Base-by-base conservation (phyloP, 1,140 invertebrate species). In the Apis cerana region DNA sequence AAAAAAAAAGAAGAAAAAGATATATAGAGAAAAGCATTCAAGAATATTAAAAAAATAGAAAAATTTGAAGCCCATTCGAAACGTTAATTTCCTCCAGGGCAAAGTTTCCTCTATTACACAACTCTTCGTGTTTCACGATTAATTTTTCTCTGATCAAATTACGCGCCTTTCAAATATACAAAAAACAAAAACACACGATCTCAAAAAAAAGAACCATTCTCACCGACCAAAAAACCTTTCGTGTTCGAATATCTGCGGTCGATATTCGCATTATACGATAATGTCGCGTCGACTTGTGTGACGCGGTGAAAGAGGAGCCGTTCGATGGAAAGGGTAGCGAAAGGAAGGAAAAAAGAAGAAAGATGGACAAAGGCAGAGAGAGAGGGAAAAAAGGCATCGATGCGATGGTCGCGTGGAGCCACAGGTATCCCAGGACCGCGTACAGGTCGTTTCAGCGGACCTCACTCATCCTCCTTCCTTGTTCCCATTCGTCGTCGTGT, bases 331-430 rank as follows among this genome's bases (percentile, higher is more conserved):
- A 68, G 50, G 52, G 50, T 2, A 17, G 54, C 72, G 74, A 77
- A 13, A 23, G 11, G 13, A 27, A 23, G n/a, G n/a, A 61, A 62
- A 68, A 67, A 43, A 48, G 75, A 48, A 67, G 72, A 15, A 23
- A 23, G 58, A 50, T 50, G 54, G 50, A 78, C 69, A 68, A 83
- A 75, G 61, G 70, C 43, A 50, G 43, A 72, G 74, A 78, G 11
- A 54, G 27, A 61, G 71, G 75, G 85, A 82, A 87, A 89, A 89
- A 88, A 84, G 84, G 75, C 82, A 79, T 82, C 61, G 82, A 69
- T 52, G 67, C 88, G 82, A 85, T 85, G 67, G 86, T 81, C 88
- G 88, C 80, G 87, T 88, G 85, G 82, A 78, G 82, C 85, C 83
- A 89, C 84, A 88, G 87, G 87, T 88, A 88, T 87, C 75, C 87